Evolutionary conservation across 2,797 vertebrate species (phyloP).

Genomic region (Bryconaethiops microstoma): DNA sequence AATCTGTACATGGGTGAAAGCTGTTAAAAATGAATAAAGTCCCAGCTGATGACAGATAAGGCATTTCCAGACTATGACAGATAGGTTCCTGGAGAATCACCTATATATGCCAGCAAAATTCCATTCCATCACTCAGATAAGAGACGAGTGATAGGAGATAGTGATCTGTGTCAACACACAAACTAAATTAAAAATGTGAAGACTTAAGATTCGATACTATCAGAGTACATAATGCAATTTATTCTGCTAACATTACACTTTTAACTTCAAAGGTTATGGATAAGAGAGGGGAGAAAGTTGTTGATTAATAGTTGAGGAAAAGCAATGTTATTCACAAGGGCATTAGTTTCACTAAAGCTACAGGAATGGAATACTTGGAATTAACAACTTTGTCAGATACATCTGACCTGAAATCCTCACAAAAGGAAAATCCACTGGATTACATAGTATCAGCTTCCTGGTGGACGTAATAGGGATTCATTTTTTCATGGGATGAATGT

Average conservation of each 20-base stretch:
- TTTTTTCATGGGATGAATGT: no score
- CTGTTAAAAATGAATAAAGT: constrained; percentile 81
- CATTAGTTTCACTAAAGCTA: constrained; percentile 17
- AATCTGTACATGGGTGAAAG: constrained; percentile 69
- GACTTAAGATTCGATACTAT: constrained; percentile 78
- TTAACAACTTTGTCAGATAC: not conserved
- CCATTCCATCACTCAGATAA: constrained; percentile 80
- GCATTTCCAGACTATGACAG: constrained; percentile 79
- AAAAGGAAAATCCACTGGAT: not conserved
- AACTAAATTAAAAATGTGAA: constrained; percentile 84
- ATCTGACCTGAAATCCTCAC: not conserved
- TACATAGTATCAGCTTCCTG: not conserved
- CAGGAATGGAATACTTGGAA: not conserved
- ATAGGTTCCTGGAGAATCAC: constrained; percentile 76
- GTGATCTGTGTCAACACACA: constrained; percentile 84
- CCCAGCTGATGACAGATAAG: constrained; percentile 82
- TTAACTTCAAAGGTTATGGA: constrained; percentile 74
- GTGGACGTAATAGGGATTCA: not conserved
- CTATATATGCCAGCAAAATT: constrained; percentile 75
- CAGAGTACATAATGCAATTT: constrained; percentile 80
- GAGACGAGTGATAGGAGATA: constrained; percentile 82
- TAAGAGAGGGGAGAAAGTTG: constrained; percentile 55
- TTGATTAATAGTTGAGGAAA: constrained; percentile 65
- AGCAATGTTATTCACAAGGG: constrained; percentile 60
- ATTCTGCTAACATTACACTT: constrained; percentile 78